Evolutionary conservation across 2,888 invertebrate genomes (phyloP), one percentile per base, ranked within the genome.

Genomic region (Ophion obscuratus): DNA sequence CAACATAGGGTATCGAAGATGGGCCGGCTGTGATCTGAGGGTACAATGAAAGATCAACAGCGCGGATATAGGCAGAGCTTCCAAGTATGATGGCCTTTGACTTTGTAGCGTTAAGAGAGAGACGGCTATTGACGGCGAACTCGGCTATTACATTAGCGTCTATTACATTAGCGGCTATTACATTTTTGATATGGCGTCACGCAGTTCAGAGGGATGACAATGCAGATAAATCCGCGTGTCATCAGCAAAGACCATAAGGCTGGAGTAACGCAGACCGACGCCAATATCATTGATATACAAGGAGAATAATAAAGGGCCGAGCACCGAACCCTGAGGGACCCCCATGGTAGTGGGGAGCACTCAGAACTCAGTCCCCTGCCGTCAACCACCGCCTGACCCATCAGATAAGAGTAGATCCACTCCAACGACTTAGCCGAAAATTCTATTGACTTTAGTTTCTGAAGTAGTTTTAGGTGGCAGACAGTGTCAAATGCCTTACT

Each of bases 311-410:
- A 70, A 31, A 0, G 47, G 86, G 0, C 81, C 79, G 0, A 82
- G 78, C 0, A 87, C 82, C 0, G 75, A 84, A 0, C 75, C 79
- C 10, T 75, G 70, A 0, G 68, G 75, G 0, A 84, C 68, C 0
- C 79, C 79, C 2, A n/a, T n/a, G 2, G 27, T 17, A 2, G 71
- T 71, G 6, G 31, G 17, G 5, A 27, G 17, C 73, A 73, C 11
- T 14, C 9, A 0, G 64, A 64, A 2, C 20, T 2, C 4, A 0
- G 9, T 5, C 40, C 64, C 0, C n/a, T 2, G 40, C 40, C 31
- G 1, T 64, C 80, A 0, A 53, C 6, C 0, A 31, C 31, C 31
- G 31, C 31, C 31, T 31, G 31, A 4, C 31, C 31, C 4, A 4
- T 31, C 31, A 31, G 31, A 31, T 31, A 31, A 31, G 31, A 31